These are phyloP conservation scores for Pammene fasciana DNA, from an alignment of 2,888 invertebrate species.

Conservation along the genomic window DNA sequence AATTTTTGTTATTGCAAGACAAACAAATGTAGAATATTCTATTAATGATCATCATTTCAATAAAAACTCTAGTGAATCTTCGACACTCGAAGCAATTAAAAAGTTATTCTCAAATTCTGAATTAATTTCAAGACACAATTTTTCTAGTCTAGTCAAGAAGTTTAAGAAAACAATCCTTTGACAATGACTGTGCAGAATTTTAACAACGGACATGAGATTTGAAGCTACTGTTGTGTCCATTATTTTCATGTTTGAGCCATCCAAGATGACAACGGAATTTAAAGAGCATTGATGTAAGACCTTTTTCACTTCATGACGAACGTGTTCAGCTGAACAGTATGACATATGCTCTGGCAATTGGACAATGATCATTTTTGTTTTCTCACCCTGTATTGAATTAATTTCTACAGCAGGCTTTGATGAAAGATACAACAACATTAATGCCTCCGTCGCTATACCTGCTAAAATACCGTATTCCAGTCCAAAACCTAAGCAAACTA, in stretches of 20 bases:
- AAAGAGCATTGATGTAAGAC: constrained; percentile 22
- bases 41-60: constrained; percentile 37
- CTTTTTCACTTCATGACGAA: constrained; percentile 41
- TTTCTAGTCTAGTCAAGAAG: constrained; percentile 37
- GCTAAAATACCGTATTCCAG: constrained; percentile 44
- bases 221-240: constrained; percentile 44
- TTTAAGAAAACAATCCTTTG: constrained; percentile 43
- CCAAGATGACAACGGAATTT: constrained; percentile 40
- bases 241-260: constrained; percentile 42
- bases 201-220: constrained; percentile 42
- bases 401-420: constrained; percentile 42
- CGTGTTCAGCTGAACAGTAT: constrained; percentile 44
- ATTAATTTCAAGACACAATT: constrained; percentile 40
- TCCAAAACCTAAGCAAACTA: constrained; percentile 38
- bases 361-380: constrained; percentile 37
- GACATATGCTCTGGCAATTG: constrained; percentile 40
- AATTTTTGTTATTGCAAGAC: background rate
- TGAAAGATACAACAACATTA: constrained; percentile 39
- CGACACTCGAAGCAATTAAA: constrained; percentile 26
- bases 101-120: constrained; percentile 33
- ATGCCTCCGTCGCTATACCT: constrained; percentile 43
- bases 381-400: constrained; percentile 29
- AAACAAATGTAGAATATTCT: background rate
- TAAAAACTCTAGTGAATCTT: constrained; percentile 28
- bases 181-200: constrained; percentile 37